Evolutionary conservation across 2,888 invertebrate species (phyloP).

Genomic region (Cacoxenus indagator): DNA sequence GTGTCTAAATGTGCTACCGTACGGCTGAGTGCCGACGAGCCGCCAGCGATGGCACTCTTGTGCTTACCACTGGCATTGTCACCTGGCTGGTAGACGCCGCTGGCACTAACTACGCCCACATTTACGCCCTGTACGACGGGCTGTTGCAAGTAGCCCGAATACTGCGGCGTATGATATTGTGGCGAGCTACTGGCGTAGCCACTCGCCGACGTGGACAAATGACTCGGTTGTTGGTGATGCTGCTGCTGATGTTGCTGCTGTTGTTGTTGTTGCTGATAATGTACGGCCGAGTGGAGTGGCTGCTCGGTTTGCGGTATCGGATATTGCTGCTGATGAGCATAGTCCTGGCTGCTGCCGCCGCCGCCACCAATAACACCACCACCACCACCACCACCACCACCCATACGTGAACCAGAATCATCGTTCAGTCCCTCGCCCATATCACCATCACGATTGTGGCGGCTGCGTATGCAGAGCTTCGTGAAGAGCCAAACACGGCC

Average conservation of each 20-base stretch:
- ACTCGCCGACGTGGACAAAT: background rate
- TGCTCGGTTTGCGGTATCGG: conserved; percentile 65
- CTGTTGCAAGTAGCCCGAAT: conserved; percentile 65
- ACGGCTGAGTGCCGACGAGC: conserved; percentile 65
- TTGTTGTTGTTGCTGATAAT: conserved; percentile 44
- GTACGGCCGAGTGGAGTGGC: conserved; percentile 44
- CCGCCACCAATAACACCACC: conserved; percentile 47
- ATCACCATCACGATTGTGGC: conserved; percentile 68
- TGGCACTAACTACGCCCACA: conserved; percentile 66
- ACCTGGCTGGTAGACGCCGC: conserved; percentile 61
- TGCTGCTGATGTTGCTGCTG: conserved; percentile 29
- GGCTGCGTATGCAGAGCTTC: conserved; percentile 69
- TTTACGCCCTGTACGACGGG: conserved; percentile 67
- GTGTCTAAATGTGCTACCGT: conserved; percentile 70
- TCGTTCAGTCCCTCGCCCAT: conserved; percentile 69
- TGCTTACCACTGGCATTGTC: conserved; percentile 42
- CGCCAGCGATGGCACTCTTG: conserved; percentile 49
- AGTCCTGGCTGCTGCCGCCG: conserved; percentile 64
- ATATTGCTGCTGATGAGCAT: conserved; percentile 68
- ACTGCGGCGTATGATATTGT: conserved; percentile 63
- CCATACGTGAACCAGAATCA: conserved; percentile 66
- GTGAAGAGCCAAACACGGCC: conserved; percentile 71
- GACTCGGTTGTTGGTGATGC: conserved; percentile 5
- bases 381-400: conserved; percentile 52
- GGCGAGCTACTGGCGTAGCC: conserved; percentile 31